These are phyloP conservation scores for Pluvialis apricaria DNA, from an alignment of 2,113 vertebrate species.

Conservation along the genomic window DNA sequence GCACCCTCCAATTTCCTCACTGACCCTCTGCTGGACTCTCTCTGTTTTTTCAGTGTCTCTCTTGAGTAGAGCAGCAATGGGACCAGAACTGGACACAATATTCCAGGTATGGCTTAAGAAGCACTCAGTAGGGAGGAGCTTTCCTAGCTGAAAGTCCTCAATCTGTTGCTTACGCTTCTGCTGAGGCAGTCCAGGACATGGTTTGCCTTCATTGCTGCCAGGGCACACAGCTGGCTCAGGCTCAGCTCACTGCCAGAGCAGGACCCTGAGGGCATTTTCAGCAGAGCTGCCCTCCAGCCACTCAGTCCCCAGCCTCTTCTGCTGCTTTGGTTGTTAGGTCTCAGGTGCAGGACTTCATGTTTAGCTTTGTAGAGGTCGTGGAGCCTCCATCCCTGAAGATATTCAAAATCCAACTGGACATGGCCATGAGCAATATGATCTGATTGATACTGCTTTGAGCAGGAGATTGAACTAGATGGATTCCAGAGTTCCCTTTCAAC, in stretches of 20 bases:
- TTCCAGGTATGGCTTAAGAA: neutral
- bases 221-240: neutral
- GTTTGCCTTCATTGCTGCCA: neutral
- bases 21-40: neutral
- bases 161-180: neutral
- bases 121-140: neutral
- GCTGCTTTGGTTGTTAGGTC: neutral
- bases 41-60: neutral
- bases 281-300: neutral
- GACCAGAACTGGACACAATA: neutral
- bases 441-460: neutral
- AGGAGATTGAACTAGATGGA: neutral
- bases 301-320: neutral
- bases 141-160: neutral
- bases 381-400: neutral
- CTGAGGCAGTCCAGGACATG: neutral
- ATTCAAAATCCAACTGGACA: neutral
- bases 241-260: neutral
- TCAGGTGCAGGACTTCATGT: neutral
- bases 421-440: neutral
- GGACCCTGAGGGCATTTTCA: fast-evolving
- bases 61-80: neutral
- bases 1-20: neutral
- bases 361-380: neutral
- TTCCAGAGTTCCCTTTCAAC: neutral